Evolutionary conservation across 2,888 invertebrate genomes (phyloP).

Genomic region (Ichneumon xanthorius): DNA sequence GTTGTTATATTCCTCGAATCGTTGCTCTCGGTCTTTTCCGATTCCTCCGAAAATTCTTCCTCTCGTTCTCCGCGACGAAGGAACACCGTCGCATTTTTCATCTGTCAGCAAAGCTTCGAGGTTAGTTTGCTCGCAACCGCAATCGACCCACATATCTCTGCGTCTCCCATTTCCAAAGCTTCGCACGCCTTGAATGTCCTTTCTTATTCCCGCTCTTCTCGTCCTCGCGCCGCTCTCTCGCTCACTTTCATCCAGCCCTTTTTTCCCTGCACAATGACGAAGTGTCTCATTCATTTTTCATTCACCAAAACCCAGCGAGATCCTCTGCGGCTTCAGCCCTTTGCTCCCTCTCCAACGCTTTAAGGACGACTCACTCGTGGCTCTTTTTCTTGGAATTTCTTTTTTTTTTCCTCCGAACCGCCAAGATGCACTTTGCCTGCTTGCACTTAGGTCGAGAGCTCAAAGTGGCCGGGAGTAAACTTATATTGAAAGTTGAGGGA

Average conservation of each 20-base stretch:
- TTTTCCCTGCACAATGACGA: constrained; percentile 43
- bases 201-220: neutral
- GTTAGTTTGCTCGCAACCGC: constrained; percentile 39
- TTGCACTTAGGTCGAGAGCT: constrained; percentile 31
- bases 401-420: constrained; percentile 22
- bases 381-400: constrained; percentile 1
- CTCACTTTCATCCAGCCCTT: constrained; percentile 30
- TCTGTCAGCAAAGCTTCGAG: constrained; percentile 6
- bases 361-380: constrained; percentile 33
- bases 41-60: neutral
- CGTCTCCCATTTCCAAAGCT: constrained; percentile 28
- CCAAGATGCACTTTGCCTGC: constrained; percentile 40
- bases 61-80: neutral
- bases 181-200: constrained; percentile 1
- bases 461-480: constrained; percentile 31
- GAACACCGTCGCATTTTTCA: constrained; percentile 7
- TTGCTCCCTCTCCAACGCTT: constrained; percentile 30
- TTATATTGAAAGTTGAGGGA: constrained; percentile 11
- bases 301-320: constrained; percentile 34
- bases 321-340: constrained; percentile 22
- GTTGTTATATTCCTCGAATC: neutral
- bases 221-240: constrained; percentile 5
- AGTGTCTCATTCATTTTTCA: constrained; percentile 61
- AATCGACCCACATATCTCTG: constrained; percentile 49
- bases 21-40: neutral